phyloP scores from a whole-genome alignment of 2,113 vertebrate genomes.

The Lampris megalopsis region DNA sequence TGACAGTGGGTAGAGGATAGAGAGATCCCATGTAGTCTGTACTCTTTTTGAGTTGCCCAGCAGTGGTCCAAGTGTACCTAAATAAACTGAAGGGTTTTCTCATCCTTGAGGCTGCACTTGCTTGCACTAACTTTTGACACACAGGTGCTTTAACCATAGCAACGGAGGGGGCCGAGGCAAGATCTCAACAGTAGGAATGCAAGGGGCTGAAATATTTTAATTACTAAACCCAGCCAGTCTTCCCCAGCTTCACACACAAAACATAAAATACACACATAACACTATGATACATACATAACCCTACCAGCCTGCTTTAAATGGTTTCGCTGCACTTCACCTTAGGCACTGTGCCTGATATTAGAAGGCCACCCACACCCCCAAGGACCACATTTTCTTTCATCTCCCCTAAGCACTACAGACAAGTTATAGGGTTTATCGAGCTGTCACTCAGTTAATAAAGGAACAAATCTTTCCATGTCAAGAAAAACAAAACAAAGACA shows the following conservation, averaged over 20 bases:
- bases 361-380: conserved; percentile 24
- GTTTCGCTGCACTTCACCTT: conserved; percentile 48
- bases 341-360: conserved; percentile 39
- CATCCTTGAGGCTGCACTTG: conserved; percentile 20
- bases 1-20: not conserved
- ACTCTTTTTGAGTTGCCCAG: not conserved
- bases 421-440: conserved; percentile 51
- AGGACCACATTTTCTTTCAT: conserved; percentile 43
- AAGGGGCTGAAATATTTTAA: conserved; percentile 77
- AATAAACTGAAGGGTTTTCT: not conserved
- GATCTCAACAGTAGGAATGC: conserved; percentile 70
- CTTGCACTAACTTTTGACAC: conserved; percentile 45
- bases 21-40: not conserved
- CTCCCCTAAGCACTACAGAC: conserved; percentile 22
- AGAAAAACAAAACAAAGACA: conserved; percentile 60
- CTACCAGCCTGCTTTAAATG: conserved; percentile 63
- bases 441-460: conserved; percentile 64
- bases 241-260: conserved; percentile 70
- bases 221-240: conserved; percentile 78
- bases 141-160: conserved; percentile 75
- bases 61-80: not conserved
- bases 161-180: conserved; percentile 60
- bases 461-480: conserved; percentile 56
- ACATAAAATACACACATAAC: conserved; percentile 57
- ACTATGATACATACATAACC: conserved; percentile 63